Evolutionary conservation across 2,888 invertebrate genomes (phyloP), one percentile per base, ranked within the genome.

Genomic region (Eupeodes latifasciatus): DNA sequence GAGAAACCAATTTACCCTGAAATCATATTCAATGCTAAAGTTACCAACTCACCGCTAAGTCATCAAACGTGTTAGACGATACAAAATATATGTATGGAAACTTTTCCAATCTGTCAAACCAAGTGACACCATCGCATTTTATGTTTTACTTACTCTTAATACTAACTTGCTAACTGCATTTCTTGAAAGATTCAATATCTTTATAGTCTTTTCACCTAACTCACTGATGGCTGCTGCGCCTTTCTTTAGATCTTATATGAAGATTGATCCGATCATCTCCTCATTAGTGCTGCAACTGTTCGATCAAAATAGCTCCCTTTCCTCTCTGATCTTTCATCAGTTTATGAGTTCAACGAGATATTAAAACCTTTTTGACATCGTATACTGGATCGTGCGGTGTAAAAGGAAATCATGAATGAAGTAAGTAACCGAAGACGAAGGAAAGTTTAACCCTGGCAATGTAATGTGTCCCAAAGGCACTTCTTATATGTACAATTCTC

Each of bases 381-480:
- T 4, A 78, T 66, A 11, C 64, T 72, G 11, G 53, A 51, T 69
- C 62, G 76, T 77, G 10, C 12, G 36, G 6, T n/a, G 76, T 16
- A 61, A 49, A 69, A 72, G 57, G 64, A 72, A 74, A 47, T 78
- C 44, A 59, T 59, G 66, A 36, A 59, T 72, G 64, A 27, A 27
- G 27, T 27, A 27, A 72, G 84, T 81, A 88, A 80, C 72, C 36
- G 51, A 84, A 85, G 80, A 74, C 81, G 88, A 81, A 81, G 81
- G 88, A 88, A 88, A 88, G 88, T 88, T 81, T 88, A 88, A 85
- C 85, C 88, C 88, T 88, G 85, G 85, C 88, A 81, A 72, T 81
- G 81, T 64, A 74, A 61, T 19, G n/a, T n/a, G 40, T 40, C 47
- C 51, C 75, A 57, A 27, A 49, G 47, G 19, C 66, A 66, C 44